Evolutionary conservation across 2,888 invertebrate genomes (phyloP).

Genomic region (Quadroppia sp.): DNA sequence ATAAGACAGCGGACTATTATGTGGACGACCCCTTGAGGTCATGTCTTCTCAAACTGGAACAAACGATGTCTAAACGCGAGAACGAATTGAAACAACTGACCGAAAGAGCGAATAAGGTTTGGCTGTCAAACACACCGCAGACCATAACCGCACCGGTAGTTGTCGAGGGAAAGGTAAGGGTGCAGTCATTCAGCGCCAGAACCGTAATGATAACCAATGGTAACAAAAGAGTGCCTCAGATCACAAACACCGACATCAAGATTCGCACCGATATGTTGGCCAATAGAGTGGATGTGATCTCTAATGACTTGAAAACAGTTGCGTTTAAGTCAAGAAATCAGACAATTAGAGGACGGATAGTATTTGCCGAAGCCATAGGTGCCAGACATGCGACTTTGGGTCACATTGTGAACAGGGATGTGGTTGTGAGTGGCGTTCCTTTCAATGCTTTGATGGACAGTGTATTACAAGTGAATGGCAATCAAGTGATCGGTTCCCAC

Average conservation of each 20-base stretch:
- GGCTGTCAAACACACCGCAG: slow-evolving; percentile 36
- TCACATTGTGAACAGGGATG: slow-evolving; percentile 3
- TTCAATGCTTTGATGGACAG: not conserved
- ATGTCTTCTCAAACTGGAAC: slow-evolving; percentile 25
- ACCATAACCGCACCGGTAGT: slow-evolving; percentile 36
- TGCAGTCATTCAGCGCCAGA: not conserved
- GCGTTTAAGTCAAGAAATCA: slow-evolving; percentile 9
- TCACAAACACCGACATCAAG: slow-evolving; percentile 11
- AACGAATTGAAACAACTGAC: slow-evolving; percentile 9
- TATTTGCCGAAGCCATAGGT: not conserved
- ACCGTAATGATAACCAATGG: not conserved
- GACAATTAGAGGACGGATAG: slow-evolving; percentile 9
- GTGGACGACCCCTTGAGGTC: slow-evolving; percentile 24
- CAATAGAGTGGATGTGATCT: not conserved
- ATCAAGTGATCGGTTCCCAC: slow-evolving; percentile 30
- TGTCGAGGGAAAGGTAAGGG: slow-evolving; percentile 29
- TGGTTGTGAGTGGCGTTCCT: slow-evolving; percentile 10
- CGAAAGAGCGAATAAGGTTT: slow-evolving; percentile 23
- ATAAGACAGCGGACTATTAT: not conserved
- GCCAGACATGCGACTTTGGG: not conserved
- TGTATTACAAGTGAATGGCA: slow-evolving; percentile 1
- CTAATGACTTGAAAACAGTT: not conserved
- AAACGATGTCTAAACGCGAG: not conserved
- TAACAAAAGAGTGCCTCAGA: slow-evolving; percentile 21
- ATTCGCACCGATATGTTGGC: not conserved